A percentile compares a stretch with the other conserved stretches of the same genome.
Conservation (phyloP, 2,113 vertebrate species). For the Apaloderma vittatum region DNA sequence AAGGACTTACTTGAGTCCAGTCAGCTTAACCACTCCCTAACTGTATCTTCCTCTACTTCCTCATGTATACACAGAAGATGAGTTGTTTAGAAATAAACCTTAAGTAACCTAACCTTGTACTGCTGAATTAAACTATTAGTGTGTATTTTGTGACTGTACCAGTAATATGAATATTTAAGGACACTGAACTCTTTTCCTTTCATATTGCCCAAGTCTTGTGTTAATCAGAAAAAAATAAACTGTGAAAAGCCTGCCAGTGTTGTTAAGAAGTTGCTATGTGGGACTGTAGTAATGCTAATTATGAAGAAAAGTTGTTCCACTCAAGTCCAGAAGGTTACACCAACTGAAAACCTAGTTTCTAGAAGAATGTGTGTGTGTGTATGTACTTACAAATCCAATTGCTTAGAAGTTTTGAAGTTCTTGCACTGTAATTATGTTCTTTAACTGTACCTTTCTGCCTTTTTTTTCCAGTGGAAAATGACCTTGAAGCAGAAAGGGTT, state of each 20-base stretch:
- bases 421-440: neutral
- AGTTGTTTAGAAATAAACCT: neutral
- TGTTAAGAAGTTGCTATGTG: neutral
- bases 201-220: neutral
- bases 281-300: neutral
- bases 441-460: neutral
- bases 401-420: neutral
- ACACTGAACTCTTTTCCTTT: neutral
- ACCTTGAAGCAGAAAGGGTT: conserved; percentile 94
- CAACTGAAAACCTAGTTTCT: neutral
- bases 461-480: conserved; percentile 90
- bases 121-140: neutral
- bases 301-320: neutral
- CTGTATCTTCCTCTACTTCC: neutral
- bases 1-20: neutral
- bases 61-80: neutral
- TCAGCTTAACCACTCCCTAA: neutral
- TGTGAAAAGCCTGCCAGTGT: neutral
- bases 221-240: neutral
- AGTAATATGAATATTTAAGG: neutral
- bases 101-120: neutral
- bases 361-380: neutral
- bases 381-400: neutral
- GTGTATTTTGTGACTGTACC: neutral
- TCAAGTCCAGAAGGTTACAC: neutral